These are phyloP conservation scores for Nasonia longicornis DNA, from an alignment of 1,140 invertebrate species.

Conservation along the genomic window DNA sequence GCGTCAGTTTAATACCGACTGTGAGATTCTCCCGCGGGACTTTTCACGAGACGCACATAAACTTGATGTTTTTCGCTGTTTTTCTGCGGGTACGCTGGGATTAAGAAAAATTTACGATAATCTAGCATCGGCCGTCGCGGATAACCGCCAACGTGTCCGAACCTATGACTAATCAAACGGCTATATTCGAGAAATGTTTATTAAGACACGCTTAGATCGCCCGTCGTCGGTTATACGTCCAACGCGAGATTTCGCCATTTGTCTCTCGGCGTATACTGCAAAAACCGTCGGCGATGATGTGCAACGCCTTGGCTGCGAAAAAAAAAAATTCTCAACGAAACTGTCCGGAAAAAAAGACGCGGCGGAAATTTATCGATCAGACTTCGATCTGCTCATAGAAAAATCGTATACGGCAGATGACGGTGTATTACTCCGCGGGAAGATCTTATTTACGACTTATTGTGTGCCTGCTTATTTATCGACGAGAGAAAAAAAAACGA, in stretches of 20 bases:
- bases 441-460: conserved; percentile 20
- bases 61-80: background rate
- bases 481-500: background rate
- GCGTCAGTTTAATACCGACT: background rate
- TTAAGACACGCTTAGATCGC: background rate
- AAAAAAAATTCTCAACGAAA: background rate
- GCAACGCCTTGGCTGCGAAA: background rate
- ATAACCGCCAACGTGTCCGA: background rate
- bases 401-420: background rate
- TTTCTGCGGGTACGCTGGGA: background rate
- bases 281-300: background rate
- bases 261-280: background rate
- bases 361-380: conserved; percentile 6
- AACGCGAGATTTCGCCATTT: no score
- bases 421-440: background rate
- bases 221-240: background rate
- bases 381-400: background rate
- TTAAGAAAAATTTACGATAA: background rate
- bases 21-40: background rate
- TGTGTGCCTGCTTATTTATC: background rate
- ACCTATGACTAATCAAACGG: background rate
- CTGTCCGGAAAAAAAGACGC: background rate
- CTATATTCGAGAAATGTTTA: background rate
- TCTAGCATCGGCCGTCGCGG: background rate
- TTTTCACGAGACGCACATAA: background rate